These are phyloP conservation scores for Diploptera punctata DNA, from an alignment of 2,888 invertebrate species.

Conservation along the genomic window DNA sequence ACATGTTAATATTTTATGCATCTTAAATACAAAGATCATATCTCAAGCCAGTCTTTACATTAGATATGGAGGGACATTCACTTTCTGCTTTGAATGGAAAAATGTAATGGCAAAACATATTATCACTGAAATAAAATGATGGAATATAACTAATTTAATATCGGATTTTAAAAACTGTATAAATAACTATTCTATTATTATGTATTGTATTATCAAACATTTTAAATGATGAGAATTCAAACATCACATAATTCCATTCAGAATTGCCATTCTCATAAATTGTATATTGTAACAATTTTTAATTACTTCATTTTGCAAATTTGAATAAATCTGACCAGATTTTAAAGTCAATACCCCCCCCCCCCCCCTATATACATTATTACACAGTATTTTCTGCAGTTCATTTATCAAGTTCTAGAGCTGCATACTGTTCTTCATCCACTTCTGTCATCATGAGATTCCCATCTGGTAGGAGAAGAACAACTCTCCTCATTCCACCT, in stretches of 20 bases:
- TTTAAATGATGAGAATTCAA: no score
- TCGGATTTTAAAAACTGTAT: no score
- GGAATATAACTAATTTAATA: no score
- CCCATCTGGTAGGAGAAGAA: conserved; percentile 83
- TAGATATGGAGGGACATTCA: no score
- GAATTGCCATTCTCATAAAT: no score
- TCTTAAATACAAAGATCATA: not conserved
- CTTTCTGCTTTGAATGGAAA: no score
- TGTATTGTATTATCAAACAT: no score
- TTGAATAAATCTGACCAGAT: not conserved
- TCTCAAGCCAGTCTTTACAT: not conserved
- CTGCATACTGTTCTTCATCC: conserved; percentile 84
- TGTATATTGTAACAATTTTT: not conserved
- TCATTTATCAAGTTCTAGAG: conserved; percentile 66
- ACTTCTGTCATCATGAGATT: conserved; percentile 88
- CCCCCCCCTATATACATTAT: not conserved
- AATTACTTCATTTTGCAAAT: not conserved
- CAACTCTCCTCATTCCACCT: conserved; percentile 85
- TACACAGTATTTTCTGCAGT: conserved; percentile 15
- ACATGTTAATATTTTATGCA: not conserved
- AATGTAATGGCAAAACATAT: no score
- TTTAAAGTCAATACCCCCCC: not conserved
- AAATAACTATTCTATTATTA: no score
- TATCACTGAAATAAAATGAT: no score
- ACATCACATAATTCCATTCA: no score